Percentiles rank a stretch among this genome's conserved stretches.
phyloP scores from a whole-genome alignment of 1,140 invertebrate genomes.

The Nautilus pompilius region DNA sequence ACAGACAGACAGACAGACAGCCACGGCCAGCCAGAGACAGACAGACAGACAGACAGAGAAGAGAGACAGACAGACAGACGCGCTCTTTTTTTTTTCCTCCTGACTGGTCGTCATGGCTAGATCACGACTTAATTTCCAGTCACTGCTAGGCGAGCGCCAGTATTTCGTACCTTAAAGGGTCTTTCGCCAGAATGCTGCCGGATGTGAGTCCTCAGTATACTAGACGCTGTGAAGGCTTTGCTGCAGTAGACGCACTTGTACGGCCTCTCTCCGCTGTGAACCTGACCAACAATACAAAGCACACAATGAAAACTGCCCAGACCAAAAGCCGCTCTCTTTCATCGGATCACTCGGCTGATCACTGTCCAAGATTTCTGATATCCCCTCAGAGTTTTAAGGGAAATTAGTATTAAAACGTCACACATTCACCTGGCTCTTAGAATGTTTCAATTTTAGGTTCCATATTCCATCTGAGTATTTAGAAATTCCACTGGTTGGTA shows the following conservation, averaged over 20 bases:
- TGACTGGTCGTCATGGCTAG: no score
- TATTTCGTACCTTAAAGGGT: conserved; percentile 68
- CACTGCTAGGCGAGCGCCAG: background rate
- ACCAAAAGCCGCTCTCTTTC: no score
- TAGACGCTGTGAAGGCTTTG: conserved; percentile 88
- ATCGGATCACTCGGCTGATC: no score
- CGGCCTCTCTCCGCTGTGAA: conserved; percentile 59
- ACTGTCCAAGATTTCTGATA: no score
- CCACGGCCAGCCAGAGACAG: background rate
- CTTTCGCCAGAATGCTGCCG: conserved; percentile 84
- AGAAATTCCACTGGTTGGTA: no score
- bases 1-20: background rate
- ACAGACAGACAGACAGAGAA: background rate
- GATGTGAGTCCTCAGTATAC: conserved; percentile 79
- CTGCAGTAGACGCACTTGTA: conserved; percentile 78
- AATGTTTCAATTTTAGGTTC: no score
- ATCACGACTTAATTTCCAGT: no score
- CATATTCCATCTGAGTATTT: no score
- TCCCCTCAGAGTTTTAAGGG: no score
- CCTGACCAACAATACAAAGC: conserved; percentile 24
- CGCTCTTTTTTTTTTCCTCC: no score
- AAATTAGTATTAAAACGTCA: no score
- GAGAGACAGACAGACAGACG: background rate
- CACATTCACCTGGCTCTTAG: no score
- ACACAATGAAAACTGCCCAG: background rate